phyloP scores from a whole-genome alignment of 1,140 invertebrate species.

The Oryzaephilus surinamensis region DNA sequence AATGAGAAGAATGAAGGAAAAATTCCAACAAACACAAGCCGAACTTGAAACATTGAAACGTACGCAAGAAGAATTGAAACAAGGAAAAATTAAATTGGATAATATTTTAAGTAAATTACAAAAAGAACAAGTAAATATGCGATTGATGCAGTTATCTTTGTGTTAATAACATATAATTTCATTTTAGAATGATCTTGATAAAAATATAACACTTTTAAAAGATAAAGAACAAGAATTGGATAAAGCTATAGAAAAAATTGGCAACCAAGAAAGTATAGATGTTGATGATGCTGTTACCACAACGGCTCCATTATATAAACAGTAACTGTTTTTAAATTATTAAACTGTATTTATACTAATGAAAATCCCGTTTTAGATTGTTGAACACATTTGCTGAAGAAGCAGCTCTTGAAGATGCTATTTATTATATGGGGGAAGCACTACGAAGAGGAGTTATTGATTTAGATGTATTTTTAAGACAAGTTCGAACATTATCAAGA shows the following conservation, averaged over 20 bases:
- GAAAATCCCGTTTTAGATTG: slow-evolving; percentile 48
- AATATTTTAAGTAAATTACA: slow-evolving; percentile 71
- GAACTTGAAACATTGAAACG: slow-evolving; percentile 84
- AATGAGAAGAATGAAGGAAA: slow-evolving; percentile 73
- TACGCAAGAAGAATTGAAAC: slow-evolving; percentile 78
- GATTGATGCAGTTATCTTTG: background rate
- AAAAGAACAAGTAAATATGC: slow-evolving; percentile 60
- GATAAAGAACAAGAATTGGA: slow-evolving; percentile 82
- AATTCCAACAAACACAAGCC: slow-evolving; percentile 79
- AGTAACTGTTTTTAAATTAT: slow-evolving; percentile 43
- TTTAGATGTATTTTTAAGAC: slow-evolving; percentile 92
- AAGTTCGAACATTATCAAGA: slow-evolving; percentile 87
- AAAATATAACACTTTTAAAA: slow-evolving; percentile 70
- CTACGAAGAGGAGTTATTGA: slow-evolving; percentile 86
- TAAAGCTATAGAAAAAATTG: slow-evolving; percentile 65
- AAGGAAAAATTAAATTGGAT: slow-evolving; percentile 76
- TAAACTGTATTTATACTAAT: slow-evolving; percentile 2
- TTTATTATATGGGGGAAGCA: slow-evolving; percentile 97
- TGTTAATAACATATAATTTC: slow-evolving; percentile 2
- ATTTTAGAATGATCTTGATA: slow-evolving; percentile 60
- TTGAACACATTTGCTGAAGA: slow-evolving; percentile 95
- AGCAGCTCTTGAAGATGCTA: slow-evolving; percentile 94
- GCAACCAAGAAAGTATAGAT: slow-evolving; percentile 71
- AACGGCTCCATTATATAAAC: slow-evolving; percentile 91
- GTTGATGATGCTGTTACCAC: slow-evolving; percentile 96